phyloP scores from a whole-genome alignment of 37 sponge, comb jelly and placozoan genomes.

The Beroe forskalii region DNA sequence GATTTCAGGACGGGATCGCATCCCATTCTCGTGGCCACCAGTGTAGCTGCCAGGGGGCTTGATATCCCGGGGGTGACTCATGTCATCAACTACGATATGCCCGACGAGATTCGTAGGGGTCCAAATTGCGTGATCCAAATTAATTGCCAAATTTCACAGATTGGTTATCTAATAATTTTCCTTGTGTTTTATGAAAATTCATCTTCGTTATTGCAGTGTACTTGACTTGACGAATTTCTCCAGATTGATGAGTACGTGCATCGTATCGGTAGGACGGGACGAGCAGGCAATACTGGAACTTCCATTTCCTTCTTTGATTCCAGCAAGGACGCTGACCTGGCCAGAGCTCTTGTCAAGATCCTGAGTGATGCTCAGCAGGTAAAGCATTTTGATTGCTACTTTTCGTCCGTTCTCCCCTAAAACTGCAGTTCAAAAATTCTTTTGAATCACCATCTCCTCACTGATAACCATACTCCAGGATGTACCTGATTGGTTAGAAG shows the following conservation, averaged over 20 bases:
- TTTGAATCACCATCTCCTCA: conserved; percentile 66
- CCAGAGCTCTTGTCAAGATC: conserved; percentile 85
- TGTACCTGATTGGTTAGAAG: conserved; percentile 86
- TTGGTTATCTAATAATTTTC: too few species aligned
- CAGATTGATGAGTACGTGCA: conserved; percentile 97
- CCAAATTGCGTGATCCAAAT: background rate
- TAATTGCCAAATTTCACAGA: too few species aligned
- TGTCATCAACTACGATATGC: conserved; percentile 93
- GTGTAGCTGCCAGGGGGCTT: conserved; percentile 92
- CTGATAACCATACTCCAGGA: too few species aligned
- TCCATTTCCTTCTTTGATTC: conserved; percentile 91
- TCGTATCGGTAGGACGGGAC: conserved; percentile 92
- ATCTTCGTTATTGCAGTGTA: too few species aligned
- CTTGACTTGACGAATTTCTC: too few species aligned
- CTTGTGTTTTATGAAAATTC: too few species aligned
- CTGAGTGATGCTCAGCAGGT: conserved; percentile 74
- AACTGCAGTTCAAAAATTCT: background rate
- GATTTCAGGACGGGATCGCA: conserved; percentile 82
- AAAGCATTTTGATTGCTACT: too few species aligned
- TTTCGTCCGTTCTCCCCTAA: background rate
- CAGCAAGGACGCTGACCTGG: conserved; percentile 73
- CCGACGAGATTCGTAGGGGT: too few species aligned
- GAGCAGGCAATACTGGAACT: conserved; percentile 85
- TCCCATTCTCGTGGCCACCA: conserved; percentile 89
- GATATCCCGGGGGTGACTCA: conserved; percentile 94